Evolutionary conservation across 2,888 invertebrate genomes (phyloP).

Genomic region (Frankliniella fusca): DNA sequence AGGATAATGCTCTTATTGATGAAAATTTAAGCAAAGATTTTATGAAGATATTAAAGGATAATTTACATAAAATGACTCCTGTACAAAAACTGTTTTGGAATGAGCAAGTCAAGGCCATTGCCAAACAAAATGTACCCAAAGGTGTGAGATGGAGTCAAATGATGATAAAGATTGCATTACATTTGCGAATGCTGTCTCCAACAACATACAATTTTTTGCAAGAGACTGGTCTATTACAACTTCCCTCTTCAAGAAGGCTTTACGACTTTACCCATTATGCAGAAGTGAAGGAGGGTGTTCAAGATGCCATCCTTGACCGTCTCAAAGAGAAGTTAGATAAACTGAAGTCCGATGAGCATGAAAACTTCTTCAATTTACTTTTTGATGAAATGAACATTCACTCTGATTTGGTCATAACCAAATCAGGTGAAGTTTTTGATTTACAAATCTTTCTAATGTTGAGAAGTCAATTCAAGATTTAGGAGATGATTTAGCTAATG

Average conservation of each 20-base stretch:
- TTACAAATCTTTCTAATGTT: not conserved
- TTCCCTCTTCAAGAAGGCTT: not conserved
- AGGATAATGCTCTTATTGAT: not conserved
- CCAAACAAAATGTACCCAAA: not conserved
- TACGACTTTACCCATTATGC: not conserved
- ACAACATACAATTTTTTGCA: not conserved
- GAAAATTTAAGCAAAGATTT: not conserved
- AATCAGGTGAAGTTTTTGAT: not conserved
- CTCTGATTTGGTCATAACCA: not conserved
- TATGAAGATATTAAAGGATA: not conserved
- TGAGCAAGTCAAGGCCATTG: not conserved
- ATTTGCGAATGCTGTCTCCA: not conserved
- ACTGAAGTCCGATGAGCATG: not conserved
- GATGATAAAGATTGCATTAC: not conserved
- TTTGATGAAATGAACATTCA: not conserved
- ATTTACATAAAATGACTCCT: not conserved
- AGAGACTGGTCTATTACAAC: not conserved
- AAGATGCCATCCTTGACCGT: not conserved
- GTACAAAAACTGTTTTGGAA: not conserved
- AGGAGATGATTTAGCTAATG: not conserved
- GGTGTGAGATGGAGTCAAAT: not conserved
- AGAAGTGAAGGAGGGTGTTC: slow-evolving; percentile 9
- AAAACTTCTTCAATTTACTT: not conserved
- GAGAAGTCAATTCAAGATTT: not conserved
- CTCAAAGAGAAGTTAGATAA: not conserved